phyloP scores from a whole-genome alignment of 2,888 invertebrate species.

The Cryptocephalus primarius region DNA sequence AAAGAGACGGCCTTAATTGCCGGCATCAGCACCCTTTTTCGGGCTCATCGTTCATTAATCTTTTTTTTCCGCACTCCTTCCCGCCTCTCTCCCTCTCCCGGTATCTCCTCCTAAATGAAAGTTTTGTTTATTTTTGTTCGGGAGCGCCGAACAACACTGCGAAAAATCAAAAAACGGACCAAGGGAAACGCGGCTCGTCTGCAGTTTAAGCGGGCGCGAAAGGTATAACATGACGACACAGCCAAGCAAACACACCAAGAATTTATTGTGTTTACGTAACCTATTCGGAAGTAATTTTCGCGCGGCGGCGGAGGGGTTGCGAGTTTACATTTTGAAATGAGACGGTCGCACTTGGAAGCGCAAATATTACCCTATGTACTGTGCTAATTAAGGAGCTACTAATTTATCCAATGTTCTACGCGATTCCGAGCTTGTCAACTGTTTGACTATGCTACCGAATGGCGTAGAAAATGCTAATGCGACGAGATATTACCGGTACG shows the following conservation, averaged over 20 bases:
- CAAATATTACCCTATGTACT: slow-evolving; percentile 29
- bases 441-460: too few relatives aligned
- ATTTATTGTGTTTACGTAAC: slow-evolving; percentile 22
- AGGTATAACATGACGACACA: not conserved
- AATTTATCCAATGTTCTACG: slow-evolving; percentile 29
- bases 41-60: not conserved
- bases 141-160: too few relatives aligned
- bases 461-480: too few relatives aligned
- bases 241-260: slow-evolving; percentile 7
- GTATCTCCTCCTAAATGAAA: too few relatives aligned
- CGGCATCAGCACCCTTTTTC: not conserved
- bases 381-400: slow-evolving; percentile 26
- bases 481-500: too few relatives aligned
- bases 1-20: not conserved
- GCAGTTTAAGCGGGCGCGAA: not conserved
- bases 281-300: slow-evolving; percentile 21
- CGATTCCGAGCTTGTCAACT: slow-evolving; percentile 1
- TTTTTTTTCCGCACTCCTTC: not conserved
- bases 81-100: not conserved
- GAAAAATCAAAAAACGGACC: too few relatives aligned
- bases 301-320: slow-evolving; percentile 10
- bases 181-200: too few relatives aligned
- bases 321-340: slow-evolving; percentile 20
- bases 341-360: slow-evolving; percentile 18
- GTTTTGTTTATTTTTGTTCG: too few relatives aligned